Percentiles rank a stretch among this genome's conserved stretches.
These are phyloP conservation scores for Apaloderma vittatum DNA, from an alignment of 2,113 vertebrate genomes.

Conservation along the genomic window DNA sequence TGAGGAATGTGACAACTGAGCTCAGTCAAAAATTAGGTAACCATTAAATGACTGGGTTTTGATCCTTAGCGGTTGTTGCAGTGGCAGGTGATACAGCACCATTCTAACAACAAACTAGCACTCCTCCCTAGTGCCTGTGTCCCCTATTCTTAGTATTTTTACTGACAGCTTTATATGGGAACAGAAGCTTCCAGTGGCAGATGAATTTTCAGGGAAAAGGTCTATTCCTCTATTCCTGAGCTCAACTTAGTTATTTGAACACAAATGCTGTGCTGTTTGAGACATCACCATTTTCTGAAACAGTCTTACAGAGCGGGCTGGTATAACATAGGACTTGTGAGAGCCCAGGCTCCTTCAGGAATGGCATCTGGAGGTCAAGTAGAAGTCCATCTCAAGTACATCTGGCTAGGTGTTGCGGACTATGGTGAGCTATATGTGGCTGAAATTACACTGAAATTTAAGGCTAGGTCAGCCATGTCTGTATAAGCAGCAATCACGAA, in stretches of 20 bases:
- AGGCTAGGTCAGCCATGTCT: neutral
- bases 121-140: neutral
- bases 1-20: neutral
- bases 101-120: neutral
- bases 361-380: neutral
- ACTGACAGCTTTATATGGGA: neutral
- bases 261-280: neutral
- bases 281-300: neutral
- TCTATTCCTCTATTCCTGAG: neutral
- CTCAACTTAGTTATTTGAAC: neutral
- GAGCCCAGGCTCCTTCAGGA: neutral
- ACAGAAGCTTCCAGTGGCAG: neutral
- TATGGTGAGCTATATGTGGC: neutral
- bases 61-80: neutral
- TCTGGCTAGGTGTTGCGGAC: neutral
- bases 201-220: neutral
- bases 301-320: neutral
- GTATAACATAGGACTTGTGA: neutral
- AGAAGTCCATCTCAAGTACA: neutral
- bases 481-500: neutral
- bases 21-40: neutral
- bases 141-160: neutral
- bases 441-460: neutral
- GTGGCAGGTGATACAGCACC: neutral
- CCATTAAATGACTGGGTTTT: neutral